A percentile compares a stretch with the other conserved stretches of the same genome.
Evolutionary conservation across 1,140 invertebrate species (phyloP).

Genomic region (Caenorhabditis brenneri): DNA sequence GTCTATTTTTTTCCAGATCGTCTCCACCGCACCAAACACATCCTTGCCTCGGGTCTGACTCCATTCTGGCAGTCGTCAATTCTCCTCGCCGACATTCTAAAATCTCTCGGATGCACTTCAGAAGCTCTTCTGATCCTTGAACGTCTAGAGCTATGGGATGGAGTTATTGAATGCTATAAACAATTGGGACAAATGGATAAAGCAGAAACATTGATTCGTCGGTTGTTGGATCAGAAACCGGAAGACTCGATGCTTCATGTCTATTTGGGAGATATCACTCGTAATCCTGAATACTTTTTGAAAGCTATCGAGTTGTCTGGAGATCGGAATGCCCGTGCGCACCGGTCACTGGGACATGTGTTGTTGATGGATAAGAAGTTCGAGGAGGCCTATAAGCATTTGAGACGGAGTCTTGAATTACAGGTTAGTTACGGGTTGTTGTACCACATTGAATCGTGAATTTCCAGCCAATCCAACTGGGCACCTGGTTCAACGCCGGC

Average conservation of each 20-base stretch:
- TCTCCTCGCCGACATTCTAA: constrained; percentile 45
- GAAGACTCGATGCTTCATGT: constrained; percentile 87
- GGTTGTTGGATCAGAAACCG: constrained; percentile 79
- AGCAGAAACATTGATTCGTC: constrained; percentile 85
- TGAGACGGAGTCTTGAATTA: constrained; percentile 81
- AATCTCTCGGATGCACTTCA: constrained; percentile 47
- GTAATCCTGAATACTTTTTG: constrained; percentile 79
- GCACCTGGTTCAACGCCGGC: constrained; percentile 84
- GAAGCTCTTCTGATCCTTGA: constrained; percentile 83
- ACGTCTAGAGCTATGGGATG: constrained; percentile 85
- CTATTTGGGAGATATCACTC: constrained; percentile 83
- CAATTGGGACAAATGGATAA: constrained; percentile 76
- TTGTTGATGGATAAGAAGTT: constrained; percentile 79
- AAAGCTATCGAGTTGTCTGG: constrained; percentile 83
- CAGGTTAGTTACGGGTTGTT: constrained; percentile 75
- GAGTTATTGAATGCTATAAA: constrained; percentile 88
- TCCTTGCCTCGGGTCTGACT: constrained; percentile 36
- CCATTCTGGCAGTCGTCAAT: constrained; percentile 43
- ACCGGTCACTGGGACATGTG: constrained; percentile 82
- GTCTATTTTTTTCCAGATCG: background rate
- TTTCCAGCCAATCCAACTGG: constrained; percentile 72
- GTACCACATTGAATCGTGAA: background rate
- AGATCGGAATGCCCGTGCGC: constrained; percentile 79
- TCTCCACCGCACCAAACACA: background rate
- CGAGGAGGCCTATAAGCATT: constrained; percentile 80